phyloP scores from a whole-genome alignment of 37 sponge, comb jelly and placozoan genomes.

The Eunapius fragilis region DNA sequence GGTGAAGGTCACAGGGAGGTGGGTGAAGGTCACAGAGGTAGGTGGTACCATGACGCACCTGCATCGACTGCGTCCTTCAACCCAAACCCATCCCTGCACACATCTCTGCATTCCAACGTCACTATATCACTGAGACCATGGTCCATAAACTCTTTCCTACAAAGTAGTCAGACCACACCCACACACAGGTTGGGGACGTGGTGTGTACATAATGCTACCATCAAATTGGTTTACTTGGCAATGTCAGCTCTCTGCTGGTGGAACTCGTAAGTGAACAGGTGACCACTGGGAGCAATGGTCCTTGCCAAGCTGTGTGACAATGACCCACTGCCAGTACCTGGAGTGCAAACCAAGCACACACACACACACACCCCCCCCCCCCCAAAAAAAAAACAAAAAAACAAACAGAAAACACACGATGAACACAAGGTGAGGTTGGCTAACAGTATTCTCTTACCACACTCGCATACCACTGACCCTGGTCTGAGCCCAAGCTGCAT shows the following conservation, averaged over 20 bases:
- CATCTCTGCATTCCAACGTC: conserved; percentile 81
- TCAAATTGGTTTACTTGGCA: conserved; percentile 56
- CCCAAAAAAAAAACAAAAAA: not conserved
- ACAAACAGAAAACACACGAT: no score
- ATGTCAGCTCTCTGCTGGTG: conserved; percentile 80
- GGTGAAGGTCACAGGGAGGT: no score
- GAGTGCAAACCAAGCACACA: not conserved
- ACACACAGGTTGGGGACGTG: not conserved
- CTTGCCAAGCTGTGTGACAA: conserved; percentile 92
- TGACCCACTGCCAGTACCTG: conserved; percentile 96
- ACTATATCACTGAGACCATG: conserved; percentile 88
- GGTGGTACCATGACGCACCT: conserved; percentile 23
- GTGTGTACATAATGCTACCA: not conserved
- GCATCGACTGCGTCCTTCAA: conserved; percentile 82
- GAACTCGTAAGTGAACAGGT: conserved; percentile 94
- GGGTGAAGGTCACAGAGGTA: no score
- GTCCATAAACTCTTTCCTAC: conserved; percentile 79
- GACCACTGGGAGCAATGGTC: conserved; percentile 88
- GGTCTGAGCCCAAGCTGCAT: conserved; percentile 84
- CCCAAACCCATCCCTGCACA: conserved; percentile 90
- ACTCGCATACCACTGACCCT: conserved; percentile 86
- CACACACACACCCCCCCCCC: no score
- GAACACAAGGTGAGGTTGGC: not conserved
- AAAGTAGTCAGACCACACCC: not conserved
- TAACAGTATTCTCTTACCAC: conserved; percentile 38